Conservation (phyloP, 2,888 invertebrate species). For the Napeogenes sylphis region DNA sequence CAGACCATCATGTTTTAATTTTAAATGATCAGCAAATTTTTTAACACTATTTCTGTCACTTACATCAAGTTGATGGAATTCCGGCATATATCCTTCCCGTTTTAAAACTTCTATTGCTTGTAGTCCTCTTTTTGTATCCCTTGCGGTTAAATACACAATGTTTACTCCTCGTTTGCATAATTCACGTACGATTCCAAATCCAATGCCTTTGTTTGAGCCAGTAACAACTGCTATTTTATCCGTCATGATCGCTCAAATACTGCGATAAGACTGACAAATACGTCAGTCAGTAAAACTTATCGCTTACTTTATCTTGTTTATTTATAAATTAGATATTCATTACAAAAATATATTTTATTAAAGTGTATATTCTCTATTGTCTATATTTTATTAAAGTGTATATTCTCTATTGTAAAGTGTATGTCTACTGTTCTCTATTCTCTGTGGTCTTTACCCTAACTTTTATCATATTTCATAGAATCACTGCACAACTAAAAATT, state of each 20-base stretch:
- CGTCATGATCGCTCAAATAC: constrained; percentile 33
- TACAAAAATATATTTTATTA: no score
- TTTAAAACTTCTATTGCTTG: constrained; percentile 74
- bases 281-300: no score
- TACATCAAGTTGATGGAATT: constrained; percentile 41
- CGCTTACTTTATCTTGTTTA: no score
- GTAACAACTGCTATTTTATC: constrained; percentile 67
- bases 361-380: no score
- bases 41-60: constrained; percentile 36
- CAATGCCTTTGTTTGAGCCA: constrained; percentile 82
- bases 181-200: constrained; percentile 78
- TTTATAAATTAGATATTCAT: no score
- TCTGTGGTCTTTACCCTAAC: no score
- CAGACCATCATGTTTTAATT: constrained; percentile 38
- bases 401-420: no score
- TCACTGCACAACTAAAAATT: no score
- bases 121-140: constrained; percentile 72
- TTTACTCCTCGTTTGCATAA: constrained; percentile 79
- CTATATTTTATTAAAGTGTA: no score
- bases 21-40: constrained; percentile 35
- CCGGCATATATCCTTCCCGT: constrained; percentile 61
- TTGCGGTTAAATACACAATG: constrained; percentile 80
- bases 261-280: no score
- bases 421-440: no score
- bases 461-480: no score